Evolutionary conservation across 2,113 vertebrate species (phyloP), one percentile per base, ranked within the genome.

Genomic region (Sakesphorus luctuosus): DNA sequence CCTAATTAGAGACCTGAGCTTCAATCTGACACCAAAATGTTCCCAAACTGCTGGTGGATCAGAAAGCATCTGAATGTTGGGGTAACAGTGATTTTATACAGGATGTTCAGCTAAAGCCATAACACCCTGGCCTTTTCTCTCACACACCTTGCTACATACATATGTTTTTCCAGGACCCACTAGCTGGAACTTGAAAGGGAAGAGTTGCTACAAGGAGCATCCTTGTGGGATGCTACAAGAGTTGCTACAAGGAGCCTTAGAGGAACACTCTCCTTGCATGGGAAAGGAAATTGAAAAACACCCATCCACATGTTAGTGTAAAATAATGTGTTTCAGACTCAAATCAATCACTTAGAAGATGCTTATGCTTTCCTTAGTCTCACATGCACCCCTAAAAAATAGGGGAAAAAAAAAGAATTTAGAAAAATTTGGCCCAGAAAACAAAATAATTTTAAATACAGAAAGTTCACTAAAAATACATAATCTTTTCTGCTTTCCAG

Each of bases 81-180:
- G 8, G 10, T 18, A 78, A 29, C 2, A 74, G 8, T 52, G 17
- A 25, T 77, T 61, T 81, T 89, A 28, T 11, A 29, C 2, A 29
- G 25, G 9, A 53, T 8, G 6, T 50, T 68, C 44, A 72, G 13
- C 12, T 75, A 67, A 56, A 92, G 47, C 9, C 6, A 1, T 21
- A 71, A 56, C 14, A 62, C 4, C 14, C 17, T 18, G 36, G 18
- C 7, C 15, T 36, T 53, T 76, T 67, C n/a, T 67, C 19, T 31
- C 61, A 23, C 6, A 47, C 7, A 24, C 19, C 18, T 31, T 49
- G 28, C 10, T 61, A 63, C 0, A 0, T 8, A n/a, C 7, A 40
- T 29, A 3, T 35, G 61, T 88, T n/a, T 77, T 67, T 65, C 25
- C 33, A 80, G 44, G 26, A 63, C 2, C 1, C 9, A 12, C 9